A percentile compares a stretch with the other conserved stretches of the same genome.
Evolutionary conservation across 64 coral and sea anemone genomes (phyloP).

Genomic region (Dendrophyllia cribrosa): DNA sequence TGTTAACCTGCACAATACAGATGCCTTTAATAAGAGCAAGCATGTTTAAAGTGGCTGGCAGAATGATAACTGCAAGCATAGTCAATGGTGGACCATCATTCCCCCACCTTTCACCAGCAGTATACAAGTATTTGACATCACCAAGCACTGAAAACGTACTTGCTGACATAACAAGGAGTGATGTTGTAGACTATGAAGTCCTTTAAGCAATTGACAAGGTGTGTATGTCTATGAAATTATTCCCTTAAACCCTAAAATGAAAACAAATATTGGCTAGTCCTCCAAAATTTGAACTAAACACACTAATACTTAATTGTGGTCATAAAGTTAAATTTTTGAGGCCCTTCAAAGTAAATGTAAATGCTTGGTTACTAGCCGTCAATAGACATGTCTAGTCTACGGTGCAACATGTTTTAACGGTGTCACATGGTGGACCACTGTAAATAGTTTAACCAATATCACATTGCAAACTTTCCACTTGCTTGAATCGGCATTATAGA

Average conservation of each 20-base stretch:
- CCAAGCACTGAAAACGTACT: neutral
- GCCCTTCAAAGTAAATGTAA: neutral
- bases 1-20: constrained; percentile 57
- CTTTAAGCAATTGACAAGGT: constrained; percentile 52
- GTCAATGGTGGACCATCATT: constrained; percentile 42
- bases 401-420: too few relatives aligned
- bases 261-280: too few relatives aligned
- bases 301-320: neutral
- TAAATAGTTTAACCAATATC: too few relatives aligned
- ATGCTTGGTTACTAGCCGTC: too few relatives aligned
- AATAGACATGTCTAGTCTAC: too few relatives aligned
- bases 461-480: too few relatives aligned
- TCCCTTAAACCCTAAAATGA: neutral
- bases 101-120: neutral
- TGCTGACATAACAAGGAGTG: constrained; percentile 25
- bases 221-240: neutral
- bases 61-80: constrained; percentile 63
- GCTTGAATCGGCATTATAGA: too few relatives aligned
- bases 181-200: constrained; percentile 57
- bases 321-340: neutral
- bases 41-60: constrained; percentile 55
- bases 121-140: constrained; percentile 39
- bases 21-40: constrained; percentile 50
- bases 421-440: too few relatives aligned
- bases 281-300: neutral